These are phyloP conservation scores for Copsychus sechellarum DNA, from an alignment of 2,113 vertebrate genomes.

Conservation along the genomic window DNA sequence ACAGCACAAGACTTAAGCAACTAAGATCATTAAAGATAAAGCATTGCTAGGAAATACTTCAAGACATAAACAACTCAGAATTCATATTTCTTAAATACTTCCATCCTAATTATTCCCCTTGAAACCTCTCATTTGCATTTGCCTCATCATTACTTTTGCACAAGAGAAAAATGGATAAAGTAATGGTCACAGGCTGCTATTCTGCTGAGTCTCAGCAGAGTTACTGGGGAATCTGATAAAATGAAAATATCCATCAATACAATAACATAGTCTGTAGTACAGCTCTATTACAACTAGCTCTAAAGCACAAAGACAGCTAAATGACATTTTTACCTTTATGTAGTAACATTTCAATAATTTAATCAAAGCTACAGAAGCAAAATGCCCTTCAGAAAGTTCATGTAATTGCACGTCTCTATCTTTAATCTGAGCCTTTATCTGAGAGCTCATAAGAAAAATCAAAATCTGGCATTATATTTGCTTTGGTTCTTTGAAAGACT, in stretches of 20 bases:
- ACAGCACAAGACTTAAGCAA: not conserved
- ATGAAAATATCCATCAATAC: not conserved
- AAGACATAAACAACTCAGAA: not conserved
- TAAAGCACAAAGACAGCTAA: not conserved
- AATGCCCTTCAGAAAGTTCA: not conserved
- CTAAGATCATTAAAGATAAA: not conserved
- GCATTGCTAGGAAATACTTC: not conserved
- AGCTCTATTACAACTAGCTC: not conserved
- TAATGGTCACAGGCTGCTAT: not conserved
- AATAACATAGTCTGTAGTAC: not conserved
- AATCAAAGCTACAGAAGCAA: not conserved
- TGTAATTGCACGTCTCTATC: not conserved
- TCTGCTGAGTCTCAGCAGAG: not conserved
- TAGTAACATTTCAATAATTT: slow-evolving; percentile 23
- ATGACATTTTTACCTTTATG: not conserved
- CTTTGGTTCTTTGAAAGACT: not conserved
- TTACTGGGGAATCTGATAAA: not conserved
- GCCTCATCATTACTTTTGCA: not conserved
- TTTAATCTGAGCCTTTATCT: not conserved
- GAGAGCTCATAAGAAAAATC: not conserved
- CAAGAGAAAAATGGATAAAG: not conserved
- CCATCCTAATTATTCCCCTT: not conserved
- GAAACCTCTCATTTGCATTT: not conserved
- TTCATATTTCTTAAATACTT: not conserved
- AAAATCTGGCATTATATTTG: not conserved